Conservation (phyloP, 2,797 vertebrate species). For the Lates japonicus region DNA sequence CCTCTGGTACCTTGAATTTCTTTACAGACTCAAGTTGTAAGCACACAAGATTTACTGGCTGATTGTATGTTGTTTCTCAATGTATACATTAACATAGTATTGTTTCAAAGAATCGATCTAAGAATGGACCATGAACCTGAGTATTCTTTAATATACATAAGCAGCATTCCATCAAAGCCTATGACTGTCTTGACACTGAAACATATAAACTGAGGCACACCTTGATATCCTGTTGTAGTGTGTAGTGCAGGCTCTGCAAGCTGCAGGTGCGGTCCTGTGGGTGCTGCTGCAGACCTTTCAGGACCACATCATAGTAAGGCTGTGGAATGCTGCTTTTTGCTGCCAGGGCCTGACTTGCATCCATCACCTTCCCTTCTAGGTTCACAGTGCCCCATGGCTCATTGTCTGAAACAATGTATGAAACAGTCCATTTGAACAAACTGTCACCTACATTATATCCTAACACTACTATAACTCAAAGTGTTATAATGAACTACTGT, state of each 20-base stretch:
- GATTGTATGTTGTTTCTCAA: no score
- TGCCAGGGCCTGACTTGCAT: conserved; percentile 68
- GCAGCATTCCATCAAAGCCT: background rate
- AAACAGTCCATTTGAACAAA: background rate
- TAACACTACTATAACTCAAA: no score
- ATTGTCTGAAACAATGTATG: conserved; percentile 60
- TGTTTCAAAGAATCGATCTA: no score
- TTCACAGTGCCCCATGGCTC: conserved; percentile 79
- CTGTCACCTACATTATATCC: background rate
- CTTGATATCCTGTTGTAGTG: conserved; percentile 73
- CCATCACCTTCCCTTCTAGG: conserved; percentile 63
- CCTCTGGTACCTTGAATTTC: no score
- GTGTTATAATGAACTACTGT: background rate
- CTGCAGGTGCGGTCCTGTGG: conserved; percentile 72
- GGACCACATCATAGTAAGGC: conserved; percentile 77
- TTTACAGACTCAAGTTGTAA: no score
- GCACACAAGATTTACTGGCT: no score
- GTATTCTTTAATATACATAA: no score
- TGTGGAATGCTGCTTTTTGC: conserved; percentile 71
- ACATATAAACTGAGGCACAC: conserved; percentile 39
- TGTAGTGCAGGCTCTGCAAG: conserved; percentile 75
- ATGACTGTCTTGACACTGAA: background rate
- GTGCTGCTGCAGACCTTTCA: conserved; percentile 69
- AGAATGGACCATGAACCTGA: no score
- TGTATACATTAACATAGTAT: no score